Conservation (phyloP, 2,888 invertebrate genomes). For the Agrilus mali region DNA sequence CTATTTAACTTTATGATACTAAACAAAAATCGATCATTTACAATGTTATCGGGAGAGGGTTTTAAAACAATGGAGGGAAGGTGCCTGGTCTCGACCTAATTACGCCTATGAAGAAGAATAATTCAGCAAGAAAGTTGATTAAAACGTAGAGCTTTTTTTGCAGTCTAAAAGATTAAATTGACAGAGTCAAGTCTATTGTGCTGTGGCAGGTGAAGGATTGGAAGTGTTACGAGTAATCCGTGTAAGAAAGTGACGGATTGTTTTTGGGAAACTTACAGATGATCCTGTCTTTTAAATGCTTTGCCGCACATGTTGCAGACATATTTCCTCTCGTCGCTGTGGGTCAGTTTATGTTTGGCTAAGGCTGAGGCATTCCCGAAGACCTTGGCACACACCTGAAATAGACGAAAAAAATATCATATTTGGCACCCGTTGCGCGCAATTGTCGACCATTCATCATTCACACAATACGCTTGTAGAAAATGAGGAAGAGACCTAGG, state of each 20-base stretch:
- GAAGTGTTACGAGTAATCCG: too few relatives aligned
- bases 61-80: too few relatives aligned
- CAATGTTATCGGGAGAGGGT: too few relatives aligned
- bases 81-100: too few relatives aligned
- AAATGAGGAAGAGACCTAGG: too few relatives aligned
- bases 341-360: conserved; percentile 93
- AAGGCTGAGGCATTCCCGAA: conserved; percentile 96
- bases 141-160: neutral
- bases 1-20: too few relatives aligned
- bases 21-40: too few relatives aligned
- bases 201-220: neutral
- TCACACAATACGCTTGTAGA: neutral
- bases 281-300: conserved; percentile 97
- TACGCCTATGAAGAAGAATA: too few relatives aligned
- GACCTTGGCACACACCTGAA: conserved; percentile 86
- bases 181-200: neutral
- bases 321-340: conserved; percentile 95
- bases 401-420: conserved; percentile 18
- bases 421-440: neutral
- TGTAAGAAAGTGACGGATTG: neutral
- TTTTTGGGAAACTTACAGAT: conserved; percentile 64
- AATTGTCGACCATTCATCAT: conserved; percentile 5
- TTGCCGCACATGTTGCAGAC: conserved; percentile 92
- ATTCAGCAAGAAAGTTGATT: too few relatives aligned
- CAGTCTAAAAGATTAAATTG: neutral